phyloP scores from a whole-genome alignment of 1,140 invertebrate species.

The Drosophila erecta region DNA sequence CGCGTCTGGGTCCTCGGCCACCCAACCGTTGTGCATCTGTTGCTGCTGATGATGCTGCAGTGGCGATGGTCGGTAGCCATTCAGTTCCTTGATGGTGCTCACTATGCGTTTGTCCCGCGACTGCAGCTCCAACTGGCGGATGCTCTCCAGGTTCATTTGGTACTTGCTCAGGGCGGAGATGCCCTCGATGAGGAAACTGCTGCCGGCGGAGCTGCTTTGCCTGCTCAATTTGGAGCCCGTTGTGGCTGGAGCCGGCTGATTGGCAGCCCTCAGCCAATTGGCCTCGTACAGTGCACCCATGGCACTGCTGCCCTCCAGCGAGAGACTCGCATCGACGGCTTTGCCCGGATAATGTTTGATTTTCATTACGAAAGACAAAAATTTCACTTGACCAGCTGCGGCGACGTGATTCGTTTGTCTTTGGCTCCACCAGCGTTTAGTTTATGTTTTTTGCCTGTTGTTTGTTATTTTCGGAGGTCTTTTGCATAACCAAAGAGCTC shows the following conservation, averaged over 20 bases:
- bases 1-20: conserved; percentile 65
- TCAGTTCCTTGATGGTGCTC: conserved; percentile 86
- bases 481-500: conserved; percentile 66
- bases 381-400: conserved; percentile 60
- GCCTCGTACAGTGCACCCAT: conserved; percentile 93
- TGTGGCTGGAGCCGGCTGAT: not conserved
- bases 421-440: conserved; percentile 14
- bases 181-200: conserved; percentile 84
- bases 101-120: conserved; percentile 57
- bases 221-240: conserved; percentile 32
- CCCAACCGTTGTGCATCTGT: conserved; percentile 86
- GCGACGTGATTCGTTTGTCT: conserved; percentile 60
- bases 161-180: conserved; percentile 87
- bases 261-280: conserved; percentile 90
- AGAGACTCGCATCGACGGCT: conserved; percentile 87
- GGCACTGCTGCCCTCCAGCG: conserved; percentile 87
- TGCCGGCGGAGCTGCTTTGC: conserved; percentile 67
- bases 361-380: conserved; percentile 87
- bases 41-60: conserved; percentile 85
- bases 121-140: conserved; percentile 69
- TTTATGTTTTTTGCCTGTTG: conserved; percentile 30
- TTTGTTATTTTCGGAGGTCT: conserved; percentile 20
- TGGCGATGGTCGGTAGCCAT: conserved; percentile 86
- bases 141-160: conserved; percentile 87
- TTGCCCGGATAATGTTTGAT: conserved; percentile 93